Base-by-base conservation (phyloP, 2,888 invertebrate species). In the Drosophila kuntzei region DNA sequence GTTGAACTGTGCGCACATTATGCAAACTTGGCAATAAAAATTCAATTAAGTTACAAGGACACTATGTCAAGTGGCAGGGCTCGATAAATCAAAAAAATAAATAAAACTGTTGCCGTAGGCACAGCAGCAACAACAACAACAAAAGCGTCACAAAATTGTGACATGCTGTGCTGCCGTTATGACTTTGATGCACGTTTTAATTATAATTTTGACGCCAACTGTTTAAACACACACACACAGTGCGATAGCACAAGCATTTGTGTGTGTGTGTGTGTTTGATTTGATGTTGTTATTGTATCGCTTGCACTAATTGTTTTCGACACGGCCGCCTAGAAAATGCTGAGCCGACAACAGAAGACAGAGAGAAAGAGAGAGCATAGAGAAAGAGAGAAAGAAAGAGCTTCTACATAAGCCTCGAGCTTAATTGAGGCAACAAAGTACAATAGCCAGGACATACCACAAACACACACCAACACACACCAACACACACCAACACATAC, bases 151-250 rank as follows among this genome's bases (percentile, higher is more conserved):
- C 72, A 60, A 68, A 80, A 86, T 83, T 79, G 84, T 88, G 84
- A 82, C 89, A 88, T 86, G 87, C 84, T 88, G 89, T 53, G 88
- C 67, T 44, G 76, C 66, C 65, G 64, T 79, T 79, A 67, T 68
- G 84, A 86, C 76, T 89, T 87, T 89, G 85, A 89, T 86, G 90
- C 89, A 89, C 89, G 87, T 89, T 86, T 89, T 89, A 87, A 90
- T 86, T 86, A 89, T 87, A 84, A 83, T 85, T 88, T 89, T 86
- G 88, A 87, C 88, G 89, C 89, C 84, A 89, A 85, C 88, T 89
- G 88, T 88, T 89, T 88, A 85, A 85, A 22, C 53, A 57, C 54
- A 51, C 59, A 55, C 46, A 36, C 47, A 58, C 43, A 41, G 37
- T 50, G 46, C 62, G 76, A 83, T 67, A 76, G 68, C 63, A 64